These are phyloP conservation scores for Mythimna pallens DNA, from an alignment of 2,888 invertebrate genomes.

Conservation along the genomic window DNA sequence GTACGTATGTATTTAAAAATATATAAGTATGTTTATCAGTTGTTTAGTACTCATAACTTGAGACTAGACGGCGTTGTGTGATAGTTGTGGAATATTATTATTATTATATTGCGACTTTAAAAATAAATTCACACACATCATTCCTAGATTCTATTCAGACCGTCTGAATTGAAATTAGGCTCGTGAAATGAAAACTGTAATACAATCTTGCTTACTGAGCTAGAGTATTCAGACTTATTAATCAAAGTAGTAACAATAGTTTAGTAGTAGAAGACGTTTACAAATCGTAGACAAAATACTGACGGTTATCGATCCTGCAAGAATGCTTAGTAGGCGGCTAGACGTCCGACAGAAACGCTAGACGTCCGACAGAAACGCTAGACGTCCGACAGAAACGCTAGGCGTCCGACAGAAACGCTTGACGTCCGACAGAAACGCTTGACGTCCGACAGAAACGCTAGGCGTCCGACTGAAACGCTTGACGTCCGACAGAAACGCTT, in stretches of 20 bases:
- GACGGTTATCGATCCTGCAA: conserved; percentile 28
- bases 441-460: no score
- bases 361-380: no score
- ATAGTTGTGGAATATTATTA: no score
- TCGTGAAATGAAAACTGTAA: conserved; percentile 12
- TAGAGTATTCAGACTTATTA: conserved; percentile 43
- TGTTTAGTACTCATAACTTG: no score
- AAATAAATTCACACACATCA: neutral
- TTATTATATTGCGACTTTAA: neutral
- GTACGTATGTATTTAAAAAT: no score
- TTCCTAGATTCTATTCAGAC: neutral
- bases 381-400: no score
- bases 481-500: no score
- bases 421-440: no score
- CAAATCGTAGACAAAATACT: conserved; percentile 59
- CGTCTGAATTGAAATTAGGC: neutral
- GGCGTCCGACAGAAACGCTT: no score
- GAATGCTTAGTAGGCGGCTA: neutral
- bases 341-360: conserved; percentile 22
- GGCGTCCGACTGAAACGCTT: no score
- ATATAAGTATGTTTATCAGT: no score
- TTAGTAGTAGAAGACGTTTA: conserved; percentile 48
- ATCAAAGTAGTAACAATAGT: conserved; percentile 59
- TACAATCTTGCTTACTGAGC: conserved; percentile 12
- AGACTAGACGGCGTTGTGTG: no score